Evolutionary conservation across 1,140 invertebrate species (phyloP), one percentile per base, ranked within the genome.

Genomic region (Camponotus pennsylvanicus): DNA sequence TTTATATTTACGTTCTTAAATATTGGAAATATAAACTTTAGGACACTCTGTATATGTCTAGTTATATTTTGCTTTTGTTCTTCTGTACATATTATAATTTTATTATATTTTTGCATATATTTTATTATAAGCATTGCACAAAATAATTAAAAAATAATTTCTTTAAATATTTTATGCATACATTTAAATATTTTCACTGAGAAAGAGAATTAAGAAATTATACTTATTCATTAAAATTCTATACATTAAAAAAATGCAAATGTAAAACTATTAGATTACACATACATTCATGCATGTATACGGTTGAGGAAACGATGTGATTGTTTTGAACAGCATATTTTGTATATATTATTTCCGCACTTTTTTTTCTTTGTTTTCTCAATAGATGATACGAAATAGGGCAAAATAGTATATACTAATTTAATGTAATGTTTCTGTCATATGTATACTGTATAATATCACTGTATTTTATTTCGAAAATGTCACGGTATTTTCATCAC

Each of bases 21-120:
- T 77, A 32, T 7, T 64, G 5, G 1, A 13, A 15, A 42, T n/a
- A 7, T 18, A 9, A 77, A 63, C 21, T 9, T 63, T 42, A 77
- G n/a, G 40, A 42, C 37, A 34, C 5, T 59, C 13, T 77, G 2
- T 42, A 64, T 9, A 15, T 34, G 15, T 27, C 11, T 15, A 64
- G 1, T 27, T 3, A 18, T 77, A 11, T 42, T 61, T 9, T 75
- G 18, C 11, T 21, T 40, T 59, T 3, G 9, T 34, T 57, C 2
- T 55, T 57, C 57, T 42, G 8, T 61, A 0, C 32, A 7, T 42
- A 32, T 42, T 57, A 4, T 27, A 40, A 15, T 76, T 27, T 27
- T 76, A n/a, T 76, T 27, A 42, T 32, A 76, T 76, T 59, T 59
- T 40, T 52, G 27, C 32, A 13, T 11, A 73, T 71, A 27, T 75